phyloP scores from a whole-genome alignment of 2,797 vertebrate species.

The Tinamus major region DNA sequence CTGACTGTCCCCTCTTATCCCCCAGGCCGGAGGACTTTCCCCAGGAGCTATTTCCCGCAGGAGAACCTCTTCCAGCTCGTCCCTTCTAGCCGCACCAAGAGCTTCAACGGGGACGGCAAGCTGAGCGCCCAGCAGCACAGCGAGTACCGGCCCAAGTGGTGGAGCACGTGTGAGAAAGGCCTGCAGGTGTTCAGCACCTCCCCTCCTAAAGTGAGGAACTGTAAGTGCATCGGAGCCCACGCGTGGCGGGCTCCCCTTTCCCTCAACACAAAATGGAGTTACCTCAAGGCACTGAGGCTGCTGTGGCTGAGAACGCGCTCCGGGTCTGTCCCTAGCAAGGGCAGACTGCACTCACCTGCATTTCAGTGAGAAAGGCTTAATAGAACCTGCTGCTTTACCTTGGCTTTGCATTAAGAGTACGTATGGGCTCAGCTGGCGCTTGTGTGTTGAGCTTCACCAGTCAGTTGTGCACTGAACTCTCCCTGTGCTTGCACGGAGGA shows the following conservation, averaged over 20 bases:
- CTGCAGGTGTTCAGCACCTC: slow-evolving; percentile 80
- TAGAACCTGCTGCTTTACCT: not conserved
- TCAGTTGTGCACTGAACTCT: not conserved
- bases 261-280: not conserved
- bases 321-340: rapidly evolving
- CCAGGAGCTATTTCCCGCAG: slow-evolving; percentile 90
- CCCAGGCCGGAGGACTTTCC: slow-evolving; percentile 89
- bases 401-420: not conserved
- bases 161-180: slow-evolving; percentile 83
- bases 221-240: slow-evolving; percentile 50
- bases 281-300: not conserved
- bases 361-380: not conserved
- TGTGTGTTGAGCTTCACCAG: not conserved
- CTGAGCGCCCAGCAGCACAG: slow-evolving; percentile 82
- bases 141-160: slow-evolving; percentile 83
- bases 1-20: not conserved
- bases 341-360: rapidly evolving
- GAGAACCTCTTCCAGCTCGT: slow-evolving; percentile 92
- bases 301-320: not conserved
- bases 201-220: slow-evolving; percentile 60
- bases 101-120: slow-evolving; percentile 86
- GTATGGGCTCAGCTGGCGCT: not conserved
- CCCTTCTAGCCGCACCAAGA: slow-evolving; percentile 89
- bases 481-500: not conserved
- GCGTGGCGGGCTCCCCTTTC: not conserved